A percentile compares a stretch with the other conserved stretches of the same genome.
These are phyloP conservation scores for Spizella passerina DNA, from an alignment of 2,797 vertebrate genomes.

Conservation along the genomic window DNA sequence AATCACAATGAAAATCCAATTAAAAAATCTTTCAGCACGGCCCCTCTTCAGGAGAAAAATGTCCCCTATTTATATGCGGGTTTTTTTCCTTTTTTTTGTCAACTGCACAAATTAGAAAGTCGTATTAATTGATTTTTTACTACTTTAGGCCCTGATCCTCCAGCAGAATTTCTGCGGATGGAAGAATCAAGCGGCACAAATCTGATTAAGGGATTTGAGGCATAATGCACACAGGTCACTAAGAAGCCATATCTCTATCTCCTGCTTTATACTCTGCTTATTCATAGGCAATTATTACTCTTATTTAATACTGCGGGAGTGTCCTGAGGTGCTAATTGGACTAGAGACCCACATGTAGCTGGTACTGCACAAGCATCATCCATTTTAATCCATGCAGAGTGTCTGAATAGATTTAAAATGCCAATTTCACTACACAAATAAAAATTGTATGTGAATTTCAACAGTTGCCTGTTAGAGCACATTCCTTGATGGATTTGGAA, in stretches of 20 bases:
- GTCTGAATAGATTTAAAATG: conserved; percentile 31
- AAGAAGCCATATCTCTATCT: conserved; percentile 41
- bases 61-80: conserved; percentile 61
- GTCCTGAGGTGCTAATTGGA: conserved; percentile 1
- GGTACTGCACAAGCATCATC: background rate
- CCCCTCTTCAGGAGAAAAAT: conserved; percentile 72
- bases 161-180: conserved; percentile 36
- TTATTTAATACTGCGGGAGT: conserved; percentile 52
- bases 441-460: rapidly evolving
- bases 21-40: conserved; percentile 68
- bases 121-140: conserved; percentile 66
- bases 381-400: background rate
- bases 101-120: conserved; percentile 62
- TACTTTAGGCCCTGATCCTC: conserved; percentile 43
- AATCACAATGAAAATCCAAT: conserved; percentile 82
- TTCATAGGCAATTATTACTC: conserved; percentile 53
- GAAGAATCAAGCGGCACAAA: conserved; percentile 39
- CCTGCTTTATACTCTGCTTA: conserved; percentile 22
- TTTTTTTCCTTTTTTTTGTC: conserved; percentile 9
- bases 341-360: background rate
- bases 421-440: conserved; percentile 25
- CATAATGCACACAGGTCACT: conserved; percentile 50
- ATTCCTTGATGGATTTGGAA: conserved; percentile 27
- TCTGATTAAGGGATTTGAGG: conserved; percentile 59
- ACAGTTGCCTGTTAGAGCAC: background rate